A percentile compares a stretch with the other conserved stretches of the same genome.
Conservation (phyloP, 2,888 invertebrate genomes). For the Melieria omissa region DNA sequence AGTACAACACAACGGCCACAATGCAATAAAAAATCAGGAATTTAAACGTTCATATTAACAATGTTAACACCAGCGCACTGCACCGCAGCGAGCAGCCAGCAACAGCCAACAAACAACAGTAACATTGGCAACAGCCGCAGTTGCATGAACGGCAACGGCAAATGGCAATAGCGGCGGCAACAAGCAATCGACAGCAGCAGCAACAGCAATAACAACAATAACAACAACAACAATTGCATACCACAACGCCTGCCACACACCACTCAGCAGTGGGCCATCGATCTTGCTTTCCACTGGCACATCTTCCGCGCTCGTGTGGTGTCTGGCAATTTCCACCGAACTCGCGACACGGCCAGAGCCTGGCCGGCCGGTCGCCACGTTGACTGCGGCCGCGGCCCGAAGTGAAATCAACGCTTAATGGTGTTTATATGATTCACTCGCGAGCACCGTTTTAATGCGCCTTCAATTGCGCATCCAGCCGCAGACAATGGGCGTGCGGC, state of each 20-base stretch:
- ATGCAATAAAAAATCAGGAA: conserved; percentile 30
- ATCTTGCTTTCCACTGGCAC: conserved; percentile 28
- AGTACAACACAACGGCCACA: conserved; percentile 10
- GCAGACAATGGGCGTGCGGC: not conserved
- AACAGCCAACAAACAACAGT: not conserved
- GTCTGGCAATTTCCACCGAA: conserved; percentile 28
- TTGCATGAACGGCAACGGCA: not conserved
- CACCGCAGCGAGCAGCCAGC: not conserved
- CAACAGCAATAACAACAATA: conserved; percentile 18
- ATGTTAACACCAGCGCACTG: conserved; percentile 37
- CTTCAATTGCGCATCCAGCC: conserved; percentile 35
- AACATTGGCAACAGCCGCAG: not conserved
- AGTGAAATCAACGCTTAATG: conserved; percentile 51
- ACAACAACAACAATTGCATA: conserved; percentile 20
- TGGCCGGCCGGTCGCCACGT: not conserved
- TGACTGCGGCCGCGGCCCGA: conserved; percentile 6
- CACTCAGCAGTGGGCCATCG: conserved; percentile 41
- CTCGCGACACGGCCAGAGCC: not conserved
- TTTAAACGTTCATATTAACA: conserved; percentile 37
- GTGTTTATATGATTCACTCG: conserved; percentile 61
- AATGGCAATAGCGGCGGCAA: not conserved
- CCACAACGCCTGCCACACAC: conserved; percentile 17
- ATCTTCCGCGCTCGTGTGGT: conserved; percentile 45
- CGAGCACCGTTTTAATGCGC: conserved; percentile 33
- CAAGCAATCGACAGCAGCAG: conserved; percentile 13